Conservation (phyloP, 2,797 vertebrate genomes). For the Petrocephalus sullivani region DNA sequence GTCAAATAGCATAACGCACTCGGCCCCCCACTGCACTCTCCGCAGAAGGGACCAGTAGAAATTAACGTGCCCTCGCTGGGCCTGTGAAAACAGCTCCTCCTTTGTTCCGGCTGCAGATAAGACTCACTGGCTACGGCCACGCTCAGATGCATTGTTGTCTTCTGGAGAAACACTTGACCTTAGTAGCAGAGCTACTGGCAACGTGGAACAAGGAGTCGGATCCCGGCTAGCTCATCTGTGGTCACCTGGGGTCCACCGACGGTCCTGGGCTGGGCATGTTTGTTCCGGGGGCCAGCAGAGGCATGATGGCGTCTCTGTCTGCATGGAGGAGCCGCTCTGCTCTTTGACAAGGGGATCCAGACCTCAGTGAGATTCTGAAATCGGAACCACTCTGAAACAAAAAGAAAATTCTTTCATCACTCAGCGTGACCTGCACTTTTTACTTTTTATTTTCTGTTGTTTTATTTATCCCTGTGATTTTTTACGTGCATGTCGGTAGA, state of each 20-base stretch:
- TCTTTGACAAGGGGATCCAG: not conserved
- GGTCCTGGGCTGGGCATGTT: slow-evolving; percentile 20
- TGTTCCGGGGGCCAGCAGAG: no score
- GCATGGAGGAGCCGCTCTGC: not conserved
- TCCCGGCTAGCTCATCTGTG: slow-evolving; percentile 28
- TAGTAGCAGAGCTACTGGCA: not conserved
- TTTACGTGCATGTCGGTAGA: not conserved
- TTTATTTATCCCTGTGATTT: not conserved
- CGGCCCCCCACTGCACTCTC: not conserved
- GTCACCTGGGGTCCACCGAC: slow-evolving; percentile 19
- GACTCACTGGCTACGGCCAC: not conserved
- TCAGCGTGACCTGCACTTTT: not conserved
- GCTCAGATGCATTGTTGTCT: not conserved
- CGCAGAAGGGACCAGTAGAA: not conserved
- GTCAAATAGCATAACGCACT: not conserved
- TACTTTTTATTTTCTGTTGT: not conserved
- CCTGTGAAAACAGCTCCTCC: not conserved
- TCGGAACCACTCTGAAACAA: not conserved
- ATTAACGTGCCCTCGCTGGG: not conserved
- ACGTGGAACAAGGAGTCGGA: slow-evolving; percentile 19
- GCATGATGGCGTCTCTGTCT: not conserved
- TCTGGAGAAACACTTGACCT: not conserved
- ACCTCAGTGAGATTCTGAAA: not conserved
- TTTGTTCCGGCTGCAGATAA: slow-evolving; percentile 9
- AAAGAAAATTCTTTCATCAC: not conserved